Evolutionary conservation across 2,113 vertebrate species (phyloP), one percentile per base, ranked within the genome.

Genomic region (Montifringilla adamsi): DNA sequence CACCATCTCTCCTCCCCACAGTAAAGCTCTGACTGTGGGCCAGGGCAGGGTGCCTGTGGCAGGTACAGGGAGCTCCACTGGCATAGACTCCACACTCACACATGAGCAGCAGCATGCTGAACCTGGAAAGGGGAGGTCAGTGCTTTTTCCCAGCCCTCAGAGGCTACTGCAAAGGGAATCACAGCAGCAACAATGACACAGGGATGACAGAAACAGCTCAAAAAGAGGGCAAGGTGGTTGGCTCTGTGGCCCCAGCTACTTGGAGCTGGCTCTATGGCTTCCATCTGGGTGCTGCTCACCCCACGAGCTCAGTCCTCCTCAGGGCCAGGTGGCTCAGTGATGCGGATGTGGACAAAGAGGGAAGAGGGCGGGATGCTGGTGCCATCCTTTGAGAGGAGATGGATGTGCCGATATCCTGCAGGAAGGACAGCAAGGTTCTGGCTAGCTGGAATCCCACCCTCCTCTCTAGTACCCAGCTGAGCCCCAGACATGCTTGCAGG

Each of bases 321-420:
- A 1, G 46, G 74, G 15, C 30, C 58, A 11, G 75, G 53, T 2
- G 96, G 73, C 13, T 98, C 96, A 0, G 86, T 96, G 87, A 98
- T 98, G 73, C 95, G 94, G 89, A 98, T 97, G 80, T 99, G 98
- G 76, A 99, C 98, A 11, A 99, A 99, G 75, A 99, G 97, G 1
- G 99, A 99, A 50, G 99, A 98, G 8, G 99, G 99, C 5, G 98
- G 98, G 89, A 99, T 99, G 76, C 97, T 97, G 66, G 98, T 99
- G 44, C 99, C 99, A 5, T 99, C 99, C 95, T 96, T 99, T 77
- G 99, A 99, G 84, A 99, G 98, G 39, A 99, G 98, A 89, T 99
- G 98, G 88, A 99, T 98, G 90, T 99, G 99, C 82, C 99, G 99
- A 95, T 99, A 99, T 46, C 99, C 99, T 99, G 96, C 24, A 56